Percentiles rank a stretch among this genome's conserved stretches.
Conservation (phyloP, 2,888 invertebrate species). For the Microctonus hyperodae region DNA sequence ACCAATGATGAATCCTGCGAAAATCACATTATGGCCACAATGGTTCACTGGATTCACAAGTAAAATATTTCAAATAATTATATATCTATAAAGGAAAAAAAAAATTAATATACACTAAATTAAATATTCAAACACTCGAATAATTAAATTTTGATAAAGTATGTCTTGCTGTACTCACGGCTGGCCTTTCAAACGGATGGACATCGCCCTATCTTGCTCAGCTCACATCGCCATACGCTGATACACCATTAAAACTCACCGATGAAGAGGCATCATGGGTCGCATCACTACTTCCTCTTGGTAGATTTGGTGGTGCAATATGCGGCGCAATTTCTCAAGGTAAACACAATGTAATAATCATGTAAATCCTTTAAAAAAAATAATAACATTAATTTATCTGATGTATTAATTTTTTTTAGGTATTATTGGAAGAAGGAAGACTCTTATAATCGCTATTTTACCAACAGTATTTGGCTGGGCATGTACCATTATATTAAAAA, state of each 20-base stretch:
- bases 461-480: conserved; percentile 54
- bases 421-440: conserved; percentile 53
- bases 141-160: conserved; percentile 39
- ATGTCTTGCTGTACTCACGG: conserved; percentile 50
- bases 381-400: not conserved
- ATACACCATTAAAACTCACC: conserved; percentile 46
- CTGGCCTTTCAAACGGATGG: conserved; percentile 58
- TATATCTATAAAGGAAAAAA: not conserved
- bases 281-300: conserved; percentile 56
- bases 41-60: conserved; percentile 49
- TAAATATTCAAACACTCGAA: not conserved
- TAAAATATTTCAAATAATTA: conserved; percentile 37
- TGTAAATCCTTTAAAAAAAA: not conserved
- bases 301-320: conserved; percentile 54
- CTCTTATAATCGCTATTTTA: conserved; percentile 48
- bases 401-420: conserved; percentile 39
- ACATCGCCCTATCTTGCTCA: conserved; percentile 58
- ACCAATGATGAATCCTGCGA: conserved; percentile 1
- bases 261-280: conserved; percentile 57
- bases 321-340: conserved; percentile 53
- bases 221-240: conserved; percentile 45
- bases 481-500: conserved; percentile 51
- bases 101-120: not conserved
- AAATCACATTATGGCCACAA: conserved; percentile 44
- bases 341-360: conserved; percentile 32